Conservation (phyloP, 2,797 vertebrate species). For the Mormyrus proboscirostris region DNA sequence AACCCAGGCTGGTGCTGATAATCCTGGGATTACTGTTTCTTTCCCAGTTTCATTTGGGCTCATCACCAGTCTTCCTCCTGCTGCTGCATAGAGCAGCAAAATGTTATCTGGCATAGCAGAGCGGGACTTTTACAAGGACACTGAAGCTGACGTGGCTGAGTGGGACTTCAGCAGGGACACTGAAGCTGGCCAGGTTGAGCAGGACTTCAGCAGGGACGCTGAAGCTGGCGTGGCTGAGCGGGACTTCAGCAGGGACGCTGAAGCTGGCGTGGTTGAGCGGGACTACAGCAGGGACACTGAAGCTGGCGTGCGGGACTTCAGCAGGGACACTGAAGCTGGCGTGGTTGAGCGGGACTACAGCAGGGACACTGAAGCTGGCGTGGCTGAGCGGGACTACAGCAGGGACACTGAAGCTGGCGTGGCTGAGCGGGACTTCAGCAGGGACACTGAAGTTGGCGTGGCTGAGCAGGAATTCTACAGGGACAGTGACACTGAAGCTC, state of each 20-base stretch:
- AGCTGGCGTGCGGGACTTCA: constrained; percentile 24
- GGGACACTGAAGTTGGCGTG: constrained; percentile 10
- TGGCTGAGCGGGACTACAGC: constrained; percentile 31
- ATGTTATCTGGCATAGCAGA: constrained; percentile 28
- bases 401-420: constrained; percentile 5
- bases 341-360: constrained; percentile 28
- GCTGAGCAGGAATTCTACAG: constrained; percentile 9
- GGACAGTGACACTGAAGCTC: constrained; percentile 25
- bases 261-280: constrained; percentile 21
- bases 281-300: constrained; percentile 20
- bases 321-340: constrained; percentile 13
- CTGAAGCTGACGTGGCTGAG: constrained; percentile 18
- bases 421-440: constrained; percentile 30
- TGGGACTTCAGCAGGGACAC: constrained; percentile 23
- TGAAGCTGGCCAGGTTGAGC: constrained; percentile 16
- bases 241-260: constrained; percentile 22
- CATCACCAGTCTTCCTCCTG: constrained; percentile 17
- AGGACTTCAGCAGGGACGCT: constrained; percentile 24
- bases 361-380: constrained; percentile 10
- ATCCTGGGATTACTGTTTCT: constrained; percentile 9
- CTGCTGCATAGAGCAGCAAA: constrained; percentile 27
- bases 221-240: constrained; percentile 16
- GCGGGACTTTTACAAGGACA: constrained; percentile 25
- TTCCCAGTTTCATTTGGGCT: constrained; percentile 33
- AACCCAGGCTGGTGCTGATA: neutral